Evolutionary conservation across 2,113 vertebrate species (phyloP), one percentile per base, ranked within the genome.

Genomic region (Lepus europaeus): DNA sequence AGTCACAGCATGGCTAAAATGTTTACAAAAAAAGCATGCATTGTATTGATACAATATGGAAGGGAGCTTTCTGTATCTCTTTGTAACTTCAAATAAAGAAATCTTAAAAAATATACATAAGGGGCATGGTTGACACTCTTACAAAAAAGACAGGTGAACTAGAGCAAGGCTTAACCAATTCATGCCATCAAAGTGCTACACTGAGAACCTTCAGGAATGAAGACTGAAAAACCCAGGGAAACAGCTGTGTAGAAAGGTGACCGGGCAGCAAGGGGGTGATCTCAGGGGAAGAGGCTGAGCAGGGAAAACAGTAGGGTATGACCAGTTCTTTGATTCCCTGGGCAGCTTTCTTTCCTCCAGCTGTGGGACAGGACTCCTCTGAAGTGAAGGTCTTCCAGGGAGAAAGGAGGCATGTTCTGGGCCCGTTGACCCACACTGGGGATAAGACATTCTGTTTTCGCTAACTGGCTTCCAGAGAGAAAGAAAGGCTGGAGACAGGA

Each of bases 1-100:
- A 31, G 39, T 64, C 66, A 33, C 9, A 17, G n/a, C 17, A 45
- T 9, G 61, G 33, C 9, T 33, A 27, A 19, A 49, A 17, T 16
- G 4, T 27, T 49, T 45, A 8, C 9, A 2, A 9, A 16, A 27
- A 78, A 49, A 45, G 0, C 25, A 0, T 49, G 6, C 13, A 6
- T 31, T 68, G 2, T 10, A 0, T 16, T 23, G 33, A 22, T 2
- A 53, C 59, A 51, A 19, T 25, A 2, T 9, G 23, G 56, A 59
- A 17, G 45, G 9, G 2, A 22, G 9, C 2, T 3, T 49, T 84
- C 66, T 59, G 14, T 19, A 14, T 19, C 56, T 59, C 56, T 17
- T 59, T 59, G 14, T 59, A 3, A 59, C 12, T 5, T 59, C 12
- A 59, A 59, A 19, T 59, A 19, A 19, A 59, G 14, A 19, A 19